These are phyloP conservation scores for Muscicapa adusta DNA, from an alignment of 2,113 vertebrate genomes.

Conservation along the genomic window DNA sequence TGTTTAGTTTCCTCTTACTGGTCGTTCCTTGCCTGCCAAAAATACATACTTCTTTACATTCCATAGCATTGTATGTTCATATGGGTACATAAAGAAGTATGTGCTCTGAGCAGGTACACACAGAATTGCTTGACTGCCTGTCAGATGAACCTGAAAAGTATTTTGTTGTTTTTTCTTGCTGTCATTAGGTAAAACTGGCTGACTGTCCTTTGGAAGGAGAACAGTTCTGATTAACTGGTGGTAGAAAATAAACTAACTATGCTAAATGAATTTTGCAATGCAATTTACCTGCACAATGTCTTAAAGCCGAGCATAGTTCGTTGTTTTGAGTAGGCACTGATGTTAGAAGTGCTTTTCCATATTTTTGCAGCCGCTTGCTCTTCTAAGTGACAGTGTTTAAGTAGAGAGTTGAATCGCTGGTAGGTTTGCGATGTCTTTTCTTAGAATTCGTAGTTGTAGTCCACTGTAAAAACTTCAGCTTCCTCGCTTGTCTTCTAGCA, in stretches of 20 bases:
- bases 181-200: constrained; percentile 21
- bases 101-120: constrained; percentile 89
- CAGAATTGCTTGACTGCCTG: constrained; percentile 32
- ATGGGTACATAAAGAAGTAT: constrained; percentile 99
- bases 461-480: neutral
- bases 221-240: neutral
- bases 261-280: constrained; percentile 2
- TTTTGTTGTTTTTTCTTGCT: constrained; percentile 12
- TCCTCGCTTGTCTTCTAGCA: constrained; percentile 14
- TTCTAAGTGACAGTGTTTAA: neutral
- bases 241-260: neutral
- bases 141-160: constrained; percentile 36
- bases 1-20: constrained; percentile 66
- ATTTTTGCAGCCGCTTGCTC: constrained; percentile 31
- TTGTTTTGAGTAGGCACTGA: constrained; percentile 27
- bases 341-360: constrained; percentile 17
- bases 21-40: constrained; percentile 85
- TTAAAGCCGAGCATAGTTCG: constrained; percentile 22
- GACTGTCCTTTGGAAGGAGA: neutral
- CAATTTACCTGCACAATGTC: constrained; percentile 65
- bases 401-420: neutral
- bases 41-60: constrained; percentile 99
- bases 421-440: neutral
- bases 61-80: constrained; percentile 99
- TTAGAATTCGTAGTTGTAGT: constrained; percentile 32